phyloP scores from a whole-genome alignment of 2,888 invertebrate species.

The Melitaea athalia region DNA sequence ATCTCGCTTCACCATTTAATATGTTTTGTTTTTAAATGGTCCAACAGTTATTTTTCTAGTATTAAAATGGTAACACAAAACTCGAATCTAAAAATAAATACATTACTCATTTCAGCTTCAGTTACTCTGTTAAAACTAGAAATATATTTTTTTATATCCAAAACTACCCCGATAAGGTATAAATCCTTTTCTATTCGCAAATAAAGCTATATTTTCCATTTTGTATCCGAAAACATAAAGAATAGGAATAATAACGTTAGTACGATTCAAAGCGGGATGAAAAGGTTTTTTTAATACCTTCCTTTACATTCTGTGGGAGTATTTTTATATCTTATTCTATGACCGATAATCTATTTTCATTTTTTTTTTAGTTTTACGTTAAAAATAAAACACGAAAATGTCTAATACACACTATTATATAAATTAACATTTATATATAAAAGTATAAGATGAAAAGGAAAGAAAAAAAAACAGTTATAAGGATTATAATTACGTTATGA shows the following conservation, averaged over 20 bases:
- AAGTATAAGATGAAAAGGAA: no score
- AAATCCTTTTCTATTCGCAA: slow-evolving; percentile 33
- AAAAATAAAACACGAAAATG: no score
- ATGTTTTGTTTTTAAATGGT: no score
- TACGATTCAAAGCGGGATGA: slow-evolving; percentile 42
- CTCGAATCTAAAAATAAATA: not conserved
- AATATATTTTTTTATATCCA: slow-evolving; percentile 21
- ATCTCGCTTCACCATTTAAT: no score
- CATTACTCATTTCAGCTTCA: not conserved
- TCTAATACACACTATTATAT: no score
- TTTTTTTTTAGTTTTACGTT: not conserved
- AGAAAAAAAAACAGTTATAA: no score
- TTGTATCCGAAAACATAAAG: slow-evolving; percentile 44
- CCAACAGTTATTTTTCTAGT: not conserved
- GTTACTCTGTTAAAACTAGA: slow-evolving; percentile 7
- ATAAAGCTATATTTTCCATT: slow-evolving; percentile 45
- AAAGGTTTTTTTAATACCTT: slow-evolving; percentile 33
- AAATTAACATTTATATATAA: no score
- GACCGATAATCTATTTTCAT: not conserved
- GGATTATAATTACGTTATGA: no score
- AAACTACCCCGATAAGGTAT: slow-evolving; percentile 19
- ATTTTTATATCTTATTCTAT: not conserved
- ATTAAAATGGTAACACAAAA: no score
- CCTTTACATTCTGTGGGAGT: slow-evolving; percentile 5
- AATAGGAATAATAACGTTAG: slow-evolving; percentile 41